phyloP scores from a whole-genome alignment of 2,888 invertebrate genomes.

The Ctena decussata region DNA sequence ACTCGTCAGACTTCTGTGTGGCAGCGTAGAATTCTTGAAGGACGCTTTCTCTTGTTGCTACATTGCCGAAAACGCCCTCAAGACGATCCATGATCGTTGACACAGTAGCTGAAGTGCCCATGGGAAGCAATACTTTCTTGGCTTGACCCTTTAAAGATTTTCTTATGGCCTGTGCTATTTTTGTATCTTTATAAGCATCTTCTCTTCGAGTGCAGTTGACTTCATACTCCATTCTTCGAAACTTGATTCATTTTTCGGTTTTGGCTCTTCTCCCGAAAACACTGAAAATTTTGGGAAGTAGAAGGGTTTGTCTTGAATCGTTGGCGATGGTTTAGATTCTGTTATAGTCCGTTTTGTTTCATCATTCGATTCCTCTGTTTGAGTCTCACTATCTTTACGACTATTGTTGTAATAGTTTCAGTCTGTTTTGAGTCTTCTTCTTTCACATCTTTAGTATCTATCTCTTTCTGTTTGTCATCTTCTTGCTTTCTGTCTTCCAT shows the following conservation, averaged over 20 bases:
- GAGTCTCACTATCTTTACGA: no score
- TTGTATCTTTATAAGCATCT: background rate
- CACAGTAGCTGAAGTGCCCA: background rate
- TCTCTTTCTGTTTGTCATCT: no score
- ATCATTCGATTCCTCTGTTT: no score
- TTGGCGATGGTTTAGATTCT: background rate
- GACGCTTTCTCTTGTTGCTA: background rate
- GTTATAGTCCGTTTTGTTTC: no score
- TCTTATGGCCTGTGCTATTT: background rate
- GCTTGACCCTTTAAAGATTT: no score
- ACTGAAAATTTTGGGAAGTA: no score
- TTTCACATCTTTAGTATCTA: no score
- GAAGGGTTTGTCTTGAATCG: no score
- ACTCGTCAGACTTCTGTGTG: background rate
- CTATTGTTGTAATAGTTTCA: no score
- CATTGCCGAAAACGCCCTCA: background rate
- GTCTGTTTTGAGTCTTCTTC: no score
- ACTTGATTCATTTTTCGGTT: background rate
- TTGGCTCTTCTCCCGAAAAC: background rate
- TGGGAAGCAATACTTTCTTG: no score
- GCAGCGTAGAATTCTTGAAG: background rate
- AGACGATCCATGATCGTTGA: background rate
- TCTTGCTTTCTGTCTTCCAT: no score
- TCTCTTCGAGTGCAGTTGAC: background rate
- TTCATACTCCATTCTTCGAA: background rate